These are phyloP conservation scores for Latrodectus hesperus DNA, from an alignment of 2,888 invertebrate genomes.

Conservation along the genomic window DNA sequence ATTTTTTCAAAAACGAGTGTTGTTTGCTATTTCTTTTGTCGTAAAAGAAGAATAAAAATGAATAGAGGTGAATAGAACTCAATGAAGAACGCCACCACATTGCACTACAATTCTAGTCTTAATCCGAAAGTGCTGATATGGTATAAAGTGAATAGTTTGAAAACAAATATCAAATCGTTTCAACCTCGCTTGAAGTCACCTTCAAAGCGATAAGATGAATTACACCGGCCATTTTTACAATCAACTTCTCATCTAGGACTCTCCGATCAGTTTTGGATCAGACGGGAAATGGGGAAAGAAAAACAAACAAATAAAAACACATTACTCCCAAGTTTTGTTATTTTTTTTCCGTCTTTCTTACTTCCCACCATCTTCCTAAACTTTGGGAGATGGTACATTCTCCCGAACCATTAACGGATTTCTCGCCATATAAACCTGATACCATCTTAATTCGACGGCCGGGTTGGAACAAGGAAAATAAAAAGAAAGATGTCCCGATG, in stretches of 20 bases:
- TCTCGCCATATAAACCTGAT: slow-evolving; percentile 66
- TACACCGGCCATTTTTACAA: slow-evolving; percentile 35
- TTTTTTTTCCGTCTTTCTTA: slow-evolving; percentile 21
- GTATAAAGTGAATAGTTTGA: too few species aligned
- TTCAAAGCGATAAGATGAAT: slow-evolving; percentile 47
- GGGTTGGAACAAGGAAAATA: slow-evolving; percentile 21
- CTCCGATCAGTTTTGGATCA: slow-evolving; percentile 24
- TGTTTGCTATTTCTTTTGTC: too few species aligned
- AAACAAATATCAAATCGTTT: too few species aligned
- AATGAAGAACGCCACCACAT: too few species aligned
- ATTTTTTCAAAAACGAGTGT: too few species aligned
- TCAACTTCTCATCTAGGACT: slow-evolving; percentile 41
- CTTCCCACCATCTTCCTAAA: slow-evolving; percentile 15
- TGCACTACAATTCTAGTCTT: too few species aligned
- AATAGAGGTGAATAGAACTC: too few species aligned
- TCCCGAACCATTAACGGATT: slow-evolving; percentile 65
- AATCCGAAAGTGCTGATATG: too few species aligned
- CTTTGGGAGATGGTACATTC: slow-evolving; percentile 28
- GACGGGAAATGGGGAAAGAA: not conserved
- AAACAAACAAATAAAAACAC: slow-evolving; percentile 12
- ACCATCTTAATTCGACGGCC: slow-evolving; percentile 57
- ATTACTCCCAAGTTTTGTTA: slow-evolving; percentile 20
- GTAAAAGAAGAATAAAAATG: too few species aligned
- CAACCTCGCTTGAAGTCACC: slow-evolving; percentile 10
- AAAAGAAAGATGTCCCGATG: slow-evolving; percentile 42